Percentiles rank a stretch among this genome's conserved stretches.
phyloP scores from a whole-genome alignment of 1,140 invertebrate genomes.

The Drusus annulatus region DNA sequence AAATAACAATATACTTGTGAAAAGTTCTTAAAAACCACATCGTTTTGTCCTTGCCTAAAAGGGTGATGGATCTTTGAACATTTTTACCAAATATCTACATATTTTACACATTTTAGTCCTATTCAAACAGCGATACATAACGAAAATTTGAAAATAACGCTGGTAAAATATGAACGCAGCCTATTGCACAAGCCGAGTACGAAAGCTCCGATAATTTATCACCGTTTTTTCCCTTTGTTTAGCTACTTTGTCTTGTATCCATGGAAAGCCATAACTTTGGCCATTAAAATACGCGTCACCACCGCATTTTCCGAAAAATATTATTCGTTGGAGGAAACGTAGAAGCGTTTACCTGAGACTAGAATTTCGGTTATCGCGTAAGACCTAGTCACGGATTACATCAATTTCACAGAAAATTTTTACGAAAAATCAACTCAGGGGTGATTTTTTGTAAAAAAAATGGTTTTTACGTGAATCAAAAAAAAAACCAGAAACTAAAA shows the following conservation, averaged over 20 bases:
- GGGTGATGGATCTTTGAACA: constrained; percentile 54
- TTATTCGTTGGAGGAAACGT: too few relatives aligned
- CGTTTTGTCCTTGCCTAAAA: constrained; percentile 51
- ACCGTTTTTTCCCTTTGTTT: constrained; percentile 50
- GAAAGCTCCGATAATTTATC: constrained; percentile 55
- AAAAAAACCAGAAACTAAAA: too few relatives aligned
- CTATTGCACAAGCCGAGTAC: constrained; percentile 51
- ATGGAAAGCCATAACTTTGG: neutral
- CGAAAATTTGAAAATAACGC: constrained; percentile 55
- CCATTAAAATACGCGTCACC: constrained; percentile 8
- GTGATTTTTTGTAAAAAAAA: too few relatives aligned
- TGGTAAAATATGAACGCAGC: constrained; percentile 50
- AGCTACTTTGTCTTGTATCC: constrained; percentile 48
- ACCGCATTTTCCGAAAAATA: too few relatives aligned
- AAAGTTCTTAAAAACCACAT: constrained; percentile 53
- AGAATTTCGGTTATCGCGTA: too few relatives aligned
- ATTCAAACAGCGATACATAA: constrained; percentile 56
- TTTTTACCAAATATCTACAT: constrained; percentile 48
- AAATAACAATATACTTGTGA: constrained; percentile 54
- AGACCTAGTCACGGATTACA: too few relatives aligned
- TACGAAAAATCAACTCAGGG: too few relatives aligned
- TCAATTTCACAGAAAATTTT: too few relatives aligned
- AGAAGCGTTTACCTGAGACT: too few relatives aligned
- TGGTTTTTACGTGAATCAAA: too few relatives aligned
- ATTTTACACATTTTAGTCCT: constrained; percentile 54